Conservation (phyloP, 1,140 invertebrate species). For the Rhyacophila brunnea region DNA sequence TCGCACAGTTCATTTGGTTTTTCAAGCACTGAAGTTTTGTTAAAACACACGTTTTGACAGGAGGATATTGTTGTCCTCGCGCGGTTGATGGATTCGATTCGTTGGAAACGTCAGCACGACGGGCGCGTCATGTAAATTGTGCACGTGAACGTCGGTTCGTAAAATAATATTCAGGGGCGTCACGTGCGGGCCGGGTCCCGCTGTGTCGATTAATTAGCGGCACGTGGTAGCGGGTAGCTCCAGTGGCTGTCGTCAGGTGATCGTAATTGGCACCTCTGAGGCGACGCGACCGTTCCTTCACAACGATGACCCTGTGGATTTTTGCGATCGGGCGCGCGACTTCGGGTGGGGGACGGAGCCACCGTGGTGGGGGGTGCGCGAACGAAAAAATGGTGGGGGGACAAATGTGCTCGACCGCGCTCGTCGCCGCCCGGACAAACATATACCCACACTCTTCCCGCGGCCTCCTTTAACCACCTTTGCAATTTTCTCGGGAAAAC, state of each 20-base stretch:
- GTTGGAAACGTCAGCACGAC: neutral
- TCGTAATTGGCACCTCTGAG: constrained; percentile 33
- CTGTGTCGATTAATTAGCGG: constrained; percentile 4
- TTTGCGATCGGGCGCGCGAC: constrained; percentile 5
- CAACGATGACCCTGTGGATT: constrained; percentile 13
- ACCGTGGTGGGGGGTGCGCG: constrained; percentile 17
- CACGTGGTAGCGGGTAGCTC: constrained; percentile 18
- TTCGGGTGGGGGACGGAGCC: constrained; percentile 13
- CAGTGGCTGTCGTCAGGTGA: constrained; percentile 30
- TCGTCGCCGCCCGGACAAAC: neutral
- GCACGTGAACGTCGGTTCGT: neutral
- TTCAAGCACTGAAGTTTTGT: too few species aligned
- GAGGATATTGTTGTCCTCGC: too few species aligned
- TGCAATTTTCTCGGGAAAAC: too few species aligned
- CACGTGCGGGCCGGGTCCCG: constrained; percentile 3
- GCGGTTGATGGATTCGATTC: neutral
- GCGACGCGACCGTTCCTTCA: constrained; percentile 9
- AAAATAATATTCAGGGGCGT: neutral
- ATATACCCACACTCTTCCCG: constrained; percentile 21
- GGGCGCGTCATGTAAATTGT: neutral
- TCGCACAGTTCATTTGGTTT: too few species aligned
- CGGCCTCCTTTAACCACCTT: neutral
- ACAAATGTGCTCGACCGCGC: neutral
- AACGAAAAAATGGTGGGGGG: constrained; percentile 21
- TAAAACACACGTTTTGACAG: too few species aligned